Percentiles rank a stretch among this genome's conserved stretches.
These are phyloP conservation scores for Haliclona indistincta DNA, from an alignment of 37 sponge, comb jelly and placozoan genomes.

Conservation along the genomic window DNA sequence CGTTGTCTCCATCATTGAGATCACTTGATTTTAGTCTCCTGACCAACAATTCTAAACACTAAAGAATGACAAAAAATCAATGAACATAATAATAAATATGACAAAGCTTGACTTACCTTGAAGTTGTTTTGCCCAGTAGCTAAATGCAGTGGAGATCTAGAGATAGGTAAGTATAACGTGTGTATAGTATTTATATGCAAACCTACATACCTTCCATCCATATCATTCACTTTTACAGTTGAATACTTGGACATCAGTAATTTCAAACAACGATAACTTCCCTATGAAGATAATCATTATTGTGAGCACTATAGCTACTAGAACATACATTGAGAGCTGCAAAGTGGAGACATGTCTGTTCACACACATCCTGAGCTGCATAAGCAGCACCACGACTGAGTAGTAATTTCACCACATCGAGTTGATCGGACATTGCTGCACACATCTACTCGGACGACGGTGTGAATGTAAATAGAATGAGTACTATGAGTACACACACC, in stretches of 20 bases:
- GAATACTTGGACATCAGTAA: conserved; percentile 41
- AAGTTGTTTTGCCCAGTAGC: conserved; percentile 44
- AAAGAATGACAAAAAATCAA: background rate
- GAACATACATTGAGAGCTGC: conserved; percentile 65
- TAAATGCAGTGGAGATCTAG: conserved; percentile 3
- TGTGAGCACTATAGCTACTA: background rate
- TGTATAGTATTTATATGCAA: background rate
- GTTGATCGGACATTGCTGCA: conserved; percentile 65
- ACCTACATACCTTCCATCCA: conserved; percentile 65
- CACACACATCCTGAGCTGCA: conserved; percentile 52
- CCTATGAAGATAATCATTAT: conserved; percentile 22
- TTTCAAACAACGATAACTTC: conserved; percentile 52
- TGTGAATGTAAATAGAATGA: too few relatives aligned
- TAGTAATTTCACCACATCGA: conserved; percentile 60
- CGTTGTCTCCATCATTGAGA: conserved; percentile 73
- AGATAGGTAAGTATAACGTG: background rate
- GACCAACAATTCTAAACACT: conserved; percentile 70
- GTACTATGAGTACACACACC: conserved; percentile 8
- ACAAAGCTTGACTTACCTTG: conserved; percentile 25
- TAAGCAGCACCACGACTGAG: conserved; percentile 57
- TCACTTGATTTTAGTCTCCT: conserved; percentile 52
- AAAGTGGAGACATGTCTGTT: conserved; percentile 82
- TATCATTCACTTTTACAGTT: conserved; percentile 56
- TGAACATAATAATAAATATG: background rate
- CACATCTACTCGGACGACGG: conserved; percentile 62